Evolutionary conservation across 2,888 invertebrate genomes (phyloP), one percentile per base, ranked within the genome.

Genomic region (Drosophila birchii): DNA sequence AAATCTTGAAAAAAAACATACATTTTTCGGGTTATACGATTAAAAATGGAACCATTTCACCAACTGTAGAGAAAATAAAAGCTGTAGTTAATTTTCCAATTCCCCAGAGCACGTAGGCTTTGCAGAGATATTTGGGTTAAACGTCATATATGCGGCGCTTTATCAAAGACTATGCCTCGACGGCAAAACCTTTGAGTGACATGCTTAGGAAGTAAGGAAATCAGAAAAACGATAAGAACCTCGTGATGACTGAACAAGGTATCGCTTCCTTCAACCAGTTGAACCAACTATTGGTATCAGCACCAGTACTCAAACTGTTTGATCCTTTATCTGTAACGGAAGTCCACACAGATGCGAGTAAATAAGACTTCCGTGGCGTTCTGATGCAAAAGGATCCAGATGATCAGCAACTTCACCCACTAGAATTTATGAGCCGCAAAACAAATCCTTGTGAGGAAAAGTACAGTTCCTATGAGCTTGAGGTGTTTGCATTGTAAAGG

Each of bases 381-480:
- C 26, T 80, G 7, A 32, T 78, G 39, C 80, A 78, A 36, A 61
- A 26, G 26, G 26, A 26, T 26, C 26, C 5, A 26, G 26, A 26
- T 26, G 26, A 26, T 26, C 26, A 26, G 23, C 14, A 11, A 26
- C 68, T 75, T 39, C 70, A 67, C n/a, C 58, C 76, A 32, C 36
- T 68, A 12, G 45, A 61, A 11, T 64, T 61, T 41, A 69, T 47
- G 54, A 78, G 64, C 29, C 54, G 62, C 38, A 76, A 67, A 36
- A 71, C 69, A 16, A 45, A 61, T 12, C 14, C 56, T 2, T 81
- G 82, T 34, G 89, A 29, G 29, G 29, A 29, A 29, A 29, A 29
- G 29, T 29, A 29, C 29, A 29, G 82, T 44, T 82, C 81, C 32
- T 91, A 90, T 58, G 86, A 91, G 41, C 53, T 69, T 1, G 67